Evolutionary conservation across 2,888 invertebrate species (phyloP), one percentile per base, ranked within the genome.

Genomic region (Julus scanicus): DNA sequence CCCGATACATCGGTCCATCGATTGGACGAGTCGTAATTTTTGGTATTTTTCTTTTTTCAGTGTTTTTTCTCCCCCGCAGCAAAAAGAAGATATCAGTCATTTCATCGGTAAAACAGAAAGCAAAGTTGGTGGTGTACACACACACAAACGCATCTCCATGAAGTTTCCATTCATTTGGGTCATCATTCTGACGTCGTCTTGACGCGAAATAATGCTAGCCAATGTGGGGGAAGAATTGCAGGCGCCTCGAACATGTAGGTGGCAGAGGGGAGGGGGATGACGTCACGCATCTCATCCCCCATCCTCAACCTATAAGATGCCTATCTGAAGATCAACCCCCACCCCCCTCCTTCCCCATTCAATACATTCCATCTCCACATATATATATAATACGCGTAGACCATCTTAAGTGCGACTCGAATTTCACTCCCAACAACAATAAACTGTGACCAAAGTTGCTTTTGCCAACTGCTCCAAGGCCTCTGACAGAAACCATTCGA

Each of bases 261-360:
- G 57, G 57, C 15, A n/a, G 57, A 63, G 57, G 57, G 57, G 57
- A 63, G 57, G n/a, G n/a, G 57, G 57, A 63, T 63, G 57, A 63
- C 57, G 57, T 63, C 57, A 63, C 57, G n/a, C 17, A n/a, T 63
- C 57, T 63, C 57, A 15, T 17, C 57, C n/a, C 57, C 57, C 57
- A 63, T 63, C 57, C 57, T 63, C 57, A 63, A 63, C 57, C 57
- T 63, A 63, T 63, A 63, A 63, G 57, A 63, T 63, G 57, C 57
- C 57, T 63, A 63, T 63, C 57, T 63, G 57, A n/a, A 63, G 57
- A 63, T 63, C 57, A 63, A 15, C 57, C 57, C 57, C 53, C n/a
- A n/a, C n/a, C n/a, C n/a, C n/a, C n/a, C n/a, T n/a, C n/a, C n/a
- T n/a, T n/a, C n/a, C 57, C 57, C 57, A 63, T 63, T 63, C 57